These are phyloP conservation scores for Apotomis capreana DNA, from an alignment of 2,888 invertebrate species.

Conservation along the genomic window DNA sequence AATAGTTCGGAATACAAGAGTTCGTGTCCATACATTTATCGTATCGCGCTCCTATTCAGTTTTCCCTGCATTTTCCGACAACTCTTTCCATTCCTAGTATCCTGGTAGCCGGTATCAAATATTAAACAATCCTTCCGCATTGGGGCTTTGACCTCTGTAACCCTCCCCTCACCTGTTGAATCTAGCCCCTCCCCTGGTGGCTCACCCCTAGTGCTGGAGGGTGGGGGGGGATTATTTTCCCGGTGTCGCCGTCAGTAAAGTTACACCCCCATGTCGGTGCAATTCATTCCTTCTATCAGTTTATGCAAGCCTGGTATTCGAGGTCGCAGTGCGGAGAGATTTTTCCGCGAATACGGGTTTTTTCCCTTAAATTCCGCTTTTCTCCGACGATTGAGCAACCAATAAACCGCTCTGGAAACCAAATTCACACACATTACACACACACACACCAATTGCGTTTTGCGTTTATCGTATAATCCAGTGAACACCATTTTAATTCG, in stretches of 20 bases:
- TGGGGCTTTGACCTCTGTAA: conserved; percentile 39
- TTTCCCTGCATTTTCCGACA: conserved; percentile 5
- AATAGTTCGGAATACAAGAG: too few species aligned
- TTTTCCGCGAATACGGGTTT: conserved; percentile 58
- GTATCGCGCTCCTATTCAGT: background rate
- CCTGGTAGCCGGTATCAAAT: conserved; percentile 29
- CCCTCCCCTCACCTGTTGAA: conserved; percentile 35
- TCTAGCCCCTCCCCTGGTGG: background rate
- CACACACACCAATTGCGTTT: background rate
- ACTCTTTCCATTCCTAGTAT: background rate
- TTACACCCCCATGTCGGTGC: background rate
- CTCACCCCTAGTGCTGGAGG: conserved; percentile 4
- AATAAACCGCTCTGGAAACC: background rate
- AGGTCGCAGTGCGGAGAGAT: conserved; percentile 68
- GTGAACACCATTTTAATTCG: background rate
- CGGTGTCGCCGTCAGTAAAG: background rate
- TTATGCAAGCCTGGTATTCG: conserved; percentile 58
- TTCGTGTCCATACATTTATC: background rate
- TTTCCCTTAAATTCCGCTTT: background rate
- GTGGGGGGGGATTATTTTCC: background rate
- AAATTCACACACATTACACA: too few species aligned
- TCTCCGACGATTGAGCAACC: background rate
- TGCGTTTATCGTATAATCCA: background rate
- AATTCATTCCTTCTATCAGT: conserved; percentile 15
- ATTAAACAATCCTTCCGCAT: conserved; percentile 40